A percentile compares a stretch with the other conserved stretches of the same genome.
Evolutionary conservation across 2,888 invertebrate genomes (phyloP).

Genomic region (Fragum sueziense): DNA sequence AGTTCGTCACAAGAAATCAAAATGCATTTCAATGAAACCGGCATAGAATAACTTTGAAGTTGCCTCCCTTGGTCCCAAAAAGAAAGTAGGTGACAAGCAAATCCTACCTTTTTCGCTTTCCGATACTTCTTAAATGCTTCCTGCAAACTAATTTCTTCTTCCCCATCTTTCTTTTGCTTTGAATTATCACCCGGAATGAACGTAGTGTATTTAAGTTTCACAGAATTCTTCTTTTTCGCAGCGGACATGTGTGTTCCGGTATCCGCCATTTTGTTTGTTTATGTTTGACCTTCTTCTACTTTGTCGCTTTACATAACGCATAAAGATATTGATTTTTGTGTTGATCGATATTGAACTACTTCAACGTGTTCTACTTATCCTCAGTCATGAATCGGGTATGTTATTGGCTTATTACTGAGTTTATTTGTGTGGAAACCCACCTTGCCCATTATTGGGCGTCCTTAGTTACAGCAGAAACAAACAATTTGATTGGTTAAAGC

Average conservation of each 20-base stretch:
- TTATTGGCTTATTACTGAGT: background rate
- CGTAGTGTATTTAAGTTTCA: slow-evolving; percentile 53
- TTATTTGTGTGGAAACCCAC: background rate
- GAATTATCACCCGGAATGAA: slow-evolving; percentile 14
- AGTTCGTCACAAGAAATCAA: too few relatives aligned
- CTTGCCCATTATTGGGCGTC: slow-evolving; percentile 12
- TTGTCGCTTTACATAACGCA: background rate
- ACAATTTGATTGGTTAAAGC: background rate
- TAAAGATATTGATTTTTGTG: background rate
- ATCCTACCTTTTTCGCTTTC: slow-evolving; percentile 57
- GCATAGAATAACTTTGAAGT: slow-evolving; percentile 14
- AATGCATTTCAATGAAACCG: too few relatives aligned
- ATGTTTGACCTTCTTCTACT: slow-evolving; percentile 27
- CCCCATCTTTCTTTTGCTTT: slow-evolving; percentile 10
- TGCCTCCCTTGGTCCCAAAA: background rate
- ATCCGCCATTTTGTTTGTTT: slow-evolving; percentile 64
- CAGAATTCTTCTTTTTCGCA: slow-evolving; percentile 15
- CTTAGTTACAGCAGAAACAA: slow-evolving; percentile 12
- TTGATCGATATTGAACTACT: background rate
- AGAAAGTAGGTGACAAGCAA: slow-evolving; percentile 1
- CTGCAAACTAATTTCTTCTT: slow-evolving; percentile 43
- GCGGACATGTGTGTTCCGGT: slow-evolving; percentile 35
- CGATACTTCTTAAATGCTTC: slow-evolving; percentile 55
- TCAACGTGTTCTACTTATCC: background rate
- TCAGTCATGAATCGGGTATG: background rate